Evolutionary conservation across 2,888 invertebrate species (phyloP).

Genomic region (Zhuqinia jingwanae): DNA sequence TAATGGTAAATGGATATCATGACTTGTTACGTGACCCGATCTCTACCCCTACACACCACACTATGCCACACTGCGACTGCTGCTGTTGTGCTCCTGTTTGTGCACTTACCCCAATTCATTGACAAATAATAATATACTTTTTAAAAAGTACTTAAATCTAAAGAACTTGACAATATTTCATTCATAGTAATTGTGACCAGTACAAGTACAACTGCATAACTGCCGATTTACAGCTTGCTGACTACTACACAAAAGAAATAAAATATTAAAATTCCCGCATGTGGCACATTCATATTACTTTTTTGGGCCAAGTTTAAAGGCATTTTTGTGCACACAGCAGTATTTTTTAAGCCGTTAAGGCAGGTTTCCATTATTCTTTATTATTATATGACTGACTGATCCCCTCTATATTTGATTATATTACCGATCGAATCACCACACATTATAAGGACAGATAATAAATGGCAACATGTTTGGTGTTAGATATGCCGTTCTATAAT

Average conservation of each 20-base stretch:
- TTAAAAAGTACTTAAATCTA: not conserved
- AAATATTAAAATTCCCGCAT: not conserved
- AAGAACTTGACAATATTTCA: slow-evolving; percentile 34
- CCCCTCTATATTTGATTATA: no score
- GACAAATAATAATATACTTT: not conserved
- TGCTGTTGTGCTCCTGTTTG: not conserved
- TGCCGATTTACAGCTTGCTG: slow-evolving; percentile 45
- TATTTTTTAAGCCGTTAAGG: slow-evolving; percentile 36
- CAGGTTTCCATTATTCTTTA: slow-evolving; percentile 41
- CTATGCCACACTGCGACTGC: no score
- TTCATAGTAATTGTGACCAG: slow-evolving; percentile 32
- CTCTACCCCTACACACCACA: not conserved
- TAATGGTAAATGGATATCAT: slow-evolving; percentile 60
- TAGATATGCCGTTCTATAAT: not conserved
- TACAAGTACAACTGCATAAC: not conserved
- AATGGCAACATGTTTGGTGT: slow-evolving; percentile 41
- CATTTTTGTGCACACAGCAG: not conserved
- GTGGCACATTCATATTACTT: not conserved
- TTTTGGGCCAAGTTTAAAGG: not conserved
- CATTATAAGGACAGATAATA: slow-evolving; percentile 25
- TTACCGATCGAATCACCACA: slow-evolving; percentile 35
- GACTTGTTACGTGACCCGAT: slow-evolving; percentile 68
- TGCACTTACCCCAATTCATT: slow-evolving; percentile 35
- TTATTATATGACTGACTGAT: slow-evolving; percentile 12
- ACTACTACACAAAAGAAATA: not conserved